phyloP scores from a whole-genome alignment of 2,797 vertebrate species.

The Echiichthys vipera region DNA sequence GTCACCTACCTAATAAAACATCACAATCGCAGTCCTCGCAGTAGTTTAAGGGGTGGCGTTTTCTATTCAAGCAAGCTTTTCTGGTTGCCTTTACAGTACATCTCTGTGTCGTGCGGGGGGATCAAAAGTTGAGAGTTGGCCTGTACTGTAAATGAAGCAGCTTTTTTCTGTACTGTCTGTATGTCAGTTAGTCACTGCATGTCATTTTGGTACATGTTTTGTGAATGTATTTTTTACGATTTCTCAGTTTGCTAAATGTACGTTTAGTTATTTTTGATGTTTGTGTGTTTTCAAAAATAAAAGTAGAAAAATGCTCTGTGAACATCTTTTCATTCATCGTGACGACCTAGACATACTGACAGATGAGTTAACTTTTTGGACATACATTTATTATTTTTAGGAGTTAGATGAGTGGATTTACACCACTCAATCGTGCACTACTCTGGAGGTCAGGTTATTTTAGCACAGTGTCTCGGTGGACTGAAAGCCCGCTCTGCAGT shows the following conservation, averaged over 20 bases:
- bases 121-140: constrained; percentile 40
- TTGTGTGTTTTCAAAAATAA: constrained; percentile 82
- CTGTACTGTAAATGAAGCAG: constrained; percentile 51
- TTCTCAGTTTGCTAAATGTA: constrained; percentile 78
- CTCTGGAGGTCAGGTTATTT: too few species aligned
- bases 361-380: not conserved
- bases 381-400: not conserved
- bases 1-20: constrained; percentile 24
- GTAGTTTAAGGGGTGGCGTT: constrained; percentile 24
- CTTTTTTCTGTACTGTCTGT: constrained; percentile 54
- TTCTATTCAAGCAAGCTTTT: constrained; percentile 41
- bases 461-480: too few species aligned
- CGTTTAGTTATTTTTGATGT: constrained; percentile 70
- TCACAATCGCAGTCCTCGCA: constrained; percentile 28
- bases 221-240: constrained; percentile 84
- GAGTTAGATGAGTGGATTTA: not conserved
- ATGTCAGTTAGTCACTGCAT: constrained; percentile 70
- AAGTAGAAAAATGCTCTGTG: constrained; percentile 54
- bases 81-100: constrained; percentile 65
- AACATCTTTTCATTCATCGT: constrained; percentile 12
- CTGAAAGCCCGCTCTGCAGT: too few species aligned
- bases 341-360: not conserved
- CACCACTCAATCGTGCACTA: too few species aligned
- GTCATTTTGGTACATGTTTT: constrained; percentile 71
- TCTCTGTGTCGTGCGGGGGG: constrained; percentile 33